These are phyloP conservation scores for Pecten maximus DNA, from an alignment of 2,888 invertebrate genomes.

Conservation along the genomic window DNA sequence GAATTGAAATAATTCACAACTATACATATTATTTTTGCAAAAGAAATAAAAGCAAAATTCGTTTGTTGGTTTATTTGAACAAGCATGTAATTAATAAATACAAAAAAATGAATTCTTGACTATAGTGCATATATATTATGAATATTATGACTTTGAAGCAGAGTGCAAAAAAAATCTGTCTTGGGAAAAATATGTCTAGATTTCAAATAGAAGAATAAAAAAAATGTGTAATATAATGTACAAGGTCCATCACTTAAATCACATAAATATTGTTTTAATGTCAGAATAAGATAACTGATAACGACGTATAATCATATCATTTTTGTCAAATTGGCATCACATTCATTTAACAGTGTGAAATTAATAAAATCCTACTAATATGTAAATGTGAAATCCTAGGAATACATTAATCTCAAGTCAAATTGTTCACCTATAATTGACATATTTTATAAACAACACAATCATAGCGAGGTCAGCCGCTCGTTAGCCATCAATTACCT, in stretches of 20 bases:
- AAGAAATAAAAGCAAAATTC: too few species aligned
- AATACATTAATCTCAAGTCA: too few species aligned
- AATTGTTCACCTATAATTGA: too few species aligned
- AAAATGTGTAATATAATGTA: neutral
- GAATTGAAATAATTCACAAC: too few species aligned
- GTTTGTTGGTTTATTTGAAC: too few species aligned
- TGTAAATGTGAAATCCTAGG: too few species aligned
- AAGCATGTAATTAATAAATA: too few species aligned
- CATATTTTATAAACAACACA: neutral
- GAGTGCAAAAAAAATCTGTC: too few species aligned
- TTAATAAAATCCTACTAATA: neutral
- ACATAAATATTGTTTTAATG: neutral
- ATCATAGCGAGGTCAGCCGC: neutral
- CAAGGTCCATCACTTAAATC: neutral
- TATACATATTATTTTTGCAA: too few species aligned
- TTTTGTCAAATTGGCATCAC: neutral
- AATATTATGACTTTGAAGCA: too few species aligned
- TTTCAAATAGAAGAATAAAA: neutral
- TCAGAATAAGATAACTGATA: neutral
- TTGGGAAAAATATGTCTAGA: neutral
- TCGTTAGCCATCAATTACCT: neutral
- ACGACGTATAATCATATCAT: neutral
- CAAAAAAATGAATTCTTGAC: too few species aligned
- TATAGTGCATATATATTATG: too few species aligned
- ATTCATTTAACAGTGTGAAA: neutral